Conservation (phyloP, 2,113 vertebrate species). For the Cryptotis parvus region DNA sequence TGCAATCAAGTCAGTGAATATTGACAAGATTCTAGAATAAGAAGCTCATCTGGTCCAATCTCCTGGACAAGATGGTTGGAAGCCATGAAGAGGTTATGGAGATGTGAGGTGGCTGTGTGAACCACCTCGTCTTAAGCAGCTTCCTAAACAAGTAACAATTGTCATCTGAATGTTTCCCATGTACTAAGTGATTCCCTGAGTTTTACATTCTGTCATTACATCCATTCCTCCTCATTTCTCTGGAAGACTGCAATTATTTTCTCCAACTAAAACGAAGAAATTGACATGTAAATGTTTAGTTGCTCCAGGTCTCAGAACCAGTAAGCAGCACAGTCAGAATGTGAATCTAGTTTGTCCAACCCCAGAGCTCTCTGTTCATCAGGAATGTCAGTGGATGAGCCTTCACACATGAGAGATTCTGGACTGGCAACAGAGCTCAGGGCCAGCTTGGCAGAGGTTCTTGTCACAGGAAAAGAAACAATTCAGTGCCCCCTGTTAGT, state of each 20-base stretch:
- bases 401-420: neutral
- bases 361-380: neutral
- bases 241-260: too few relatives aligned
- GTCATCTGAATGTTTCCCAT: neutral
- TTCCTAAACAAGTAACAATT: neutral
- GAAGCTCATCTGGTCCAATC: neutral
- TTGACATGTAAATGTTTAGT: neutral
- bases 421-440: neutral
- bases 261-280: neutral
- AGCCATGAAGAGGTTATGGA: neutral
- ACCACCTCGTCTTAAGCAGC: neutral
- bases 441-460: neutral
- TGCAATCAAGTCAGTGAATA: neutral
- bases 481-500: too few relatives aligned
- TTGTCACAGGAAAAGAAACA: too few relatives aligned
- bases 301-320: neutral
- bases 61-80: neutral
- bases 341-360: neutral
- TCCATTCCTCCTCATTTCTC: neutral
- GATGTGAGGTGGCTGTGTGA: neutral
- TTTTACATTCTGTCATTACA: neutral
- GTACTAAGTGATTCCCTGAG: neutral
- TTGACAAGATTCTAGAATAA: neutral
- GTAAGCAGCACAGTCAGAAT: too few relatives aligned
- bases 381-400: too few relatives aligned